phyloP scores from a whole-genome alignment of 1,140 invertebrate species.

The Antheraea pernyi region DNA sequence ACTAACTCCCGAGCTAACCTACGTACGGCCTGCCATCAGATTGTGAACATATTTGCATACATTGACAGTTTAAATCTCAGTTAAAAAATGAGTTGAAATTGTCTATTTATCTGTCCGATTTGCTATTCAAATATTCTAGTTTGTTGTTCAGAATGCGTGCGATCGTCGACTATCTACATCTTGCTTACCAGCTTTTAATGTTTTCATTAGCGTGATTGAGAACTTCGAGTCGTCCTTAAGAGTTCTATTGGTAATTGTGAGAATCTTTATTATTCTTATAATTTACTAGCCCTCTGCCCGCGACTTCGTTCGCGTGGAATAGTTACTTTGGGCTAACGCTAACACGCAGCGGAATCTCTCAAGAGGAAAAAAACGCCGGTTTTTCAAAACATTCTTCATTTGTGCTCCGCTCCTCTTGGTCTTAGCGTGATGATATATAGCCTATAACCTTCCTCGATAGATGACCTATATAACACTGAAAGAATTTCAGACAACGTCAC shows the following conservation, averaged over 20 bases:
- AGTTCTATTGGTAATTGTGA: not conserved
- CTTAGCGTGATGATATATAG: too few species aligned
- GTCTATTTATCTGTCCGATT: slow-evolving; percentile 22
- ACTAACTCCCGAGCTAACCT: slow-evolving; percentile 51
- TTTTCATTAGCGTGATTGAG: not conserved
- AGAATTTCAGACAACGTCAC: too few species aligned
- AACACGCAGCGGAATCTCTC: too few species aligned
- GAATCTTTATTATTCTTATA: too few species aligned
- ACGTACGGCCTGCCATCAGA: slow-evolving; percentile 57
- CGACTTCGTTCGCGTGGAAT: too few species aligned
- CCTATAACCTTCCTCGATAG: too few species aligned
- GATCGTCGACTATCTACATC: not conserved
- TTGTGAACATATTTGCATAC: slow-evolving; percentile 60
- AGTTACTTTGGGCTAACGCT: too few species aligned
- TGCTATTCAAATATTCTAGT: slow-evolving; percentile 11
- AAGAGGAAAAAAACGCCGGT: too few species aligned
- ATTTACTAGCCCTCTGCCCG: too few species aligned
- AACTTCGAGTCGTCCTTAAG: not conserved
- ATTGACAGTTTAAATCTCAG: slow-evolving; percentile 54
- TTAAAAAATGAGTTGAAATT: slow-evolving; percentile 22
- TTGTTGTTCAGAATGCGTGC: not conserved
- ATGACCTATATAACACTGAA: too few species aligned
- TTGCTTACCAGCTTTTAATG: not conserved
- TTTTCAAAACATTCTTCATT: too few species aligned
- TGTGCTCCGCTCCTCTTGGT: too few species aligned